Base-by-base conservation (phyloP, 2,888 invertebrate genomes). In the Sacculina carcini region DNA sequence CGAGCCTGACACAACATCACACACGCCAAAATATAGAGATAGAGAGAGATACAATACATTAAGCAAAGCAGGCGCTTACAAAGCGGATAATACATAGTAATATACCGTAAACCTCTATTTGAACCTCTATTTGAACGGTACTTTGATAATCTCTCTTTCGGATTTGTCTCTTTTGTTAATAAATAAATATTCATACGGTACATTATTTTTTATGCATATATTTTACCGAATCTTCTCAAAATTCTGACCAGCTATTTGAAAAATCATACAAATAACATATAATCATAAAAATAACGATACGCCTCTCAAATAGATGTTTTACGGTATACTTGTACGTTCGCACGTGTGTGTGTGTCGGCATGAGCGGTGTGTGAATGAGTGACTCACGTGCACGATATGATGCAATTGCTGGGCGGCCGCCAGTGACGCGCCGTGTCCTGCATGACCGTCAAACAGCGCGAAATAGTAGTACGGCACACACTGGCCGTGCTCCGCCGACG, bases 371-470 rank as follows among this genome's bases (percentile, higher is more conserved):
- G 26, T 12, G 2, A 21, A 9, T 49, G 42, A 48, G 53, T 14
- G 36, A 59, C 62, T 62, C 66, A 77, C 80, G 66, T 80, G 76
- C 52, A 85, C 68, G 61, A 83, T 77, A 61, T 75, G 74, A 64
- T 83, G 82, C 32, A 85, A 71, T 57, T 79, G 76, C 61, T 78
- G 71, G 23, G 79, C 73, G 39, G 82, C 79, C 55, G 79, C 76
- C 23, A 84, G 65, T 2, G 84, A 78, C 38, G 81, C 82, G 42
- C 79, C 79, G 59, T 76, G 74, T 2, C 84, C 83, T 24, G 82
- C 84, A 66, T 85, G 85, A 0, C 85, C 85, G 67, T 85, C 85
- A 65, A 84, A 85, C 58, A 84, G 71, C 19, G 76, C 81, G 67
- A 79, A 84, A 64, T 81, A 79, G 31, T 74, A 70, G 59, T 78